Conservation (phyloP, 2,888 invertebrate species). For the Agriopis marginaria region DNA sequence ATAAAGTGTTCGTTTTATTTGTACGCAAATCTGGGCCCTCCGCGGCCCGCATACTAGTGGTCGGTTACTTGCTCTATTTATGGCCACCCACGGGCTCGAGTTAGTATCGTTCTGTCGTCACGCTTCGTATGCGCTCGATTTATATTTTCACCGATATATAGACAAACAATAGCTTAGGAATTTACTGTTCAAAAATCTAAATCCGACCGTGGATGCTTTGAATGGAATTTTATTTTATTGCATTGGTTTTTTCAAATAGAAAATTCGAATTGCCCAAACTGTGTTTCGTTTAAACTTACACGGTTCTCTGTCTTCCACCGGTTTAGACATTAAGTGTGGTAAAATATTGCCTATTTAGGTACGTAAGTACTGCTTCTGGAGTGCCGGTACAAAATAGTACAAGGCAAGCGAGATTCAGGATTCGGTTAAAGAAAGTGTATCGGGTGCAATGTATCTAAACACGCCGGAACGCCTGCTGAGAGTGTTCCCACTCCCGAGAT, state of each 20-base stretch:
- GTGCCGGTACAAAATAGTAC: conserved; percentile 28
- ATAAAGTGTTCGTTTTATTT: conserved; percentile 78
- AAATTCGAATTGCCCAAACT: conserved; percentile 6
- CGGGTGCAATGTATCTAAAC: conserved; percentile 72
- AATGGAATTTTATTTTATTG: conserved; percentile 36
- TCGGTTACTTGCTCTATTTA: conserved; percentile 78
- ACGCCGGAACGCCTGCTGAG: conserved; percentile 60
- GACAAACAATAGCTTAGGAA: conserved; percentile 56
- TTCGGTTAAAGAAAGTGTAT: conserved; percentile 55
- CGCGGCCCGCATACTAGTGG: conserved; percentile 66
- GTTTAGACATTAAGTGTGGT: conserved; percentile 21
- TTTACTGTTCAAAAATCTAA: conserved; percentile 47
- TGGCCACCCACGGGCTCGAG: conserved; percentile 70
- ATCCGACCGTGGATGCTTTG: conserved; percentile 39
- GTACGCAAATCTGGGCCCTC: conserved; percentile 76
- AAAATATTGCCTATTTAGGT: conserved; percentile 26
- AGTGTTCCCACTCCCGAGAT: conserved; percentile 73
- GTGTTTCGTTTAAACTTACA: conserved; percentile 15
- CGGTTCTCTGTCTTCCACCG: conserved; percentile 8
- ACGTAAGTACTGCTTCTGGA: conserved; percentile 5
- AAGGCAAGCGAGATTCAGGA: conserved; percentile 30
- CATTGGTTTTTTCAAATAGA: conserved; percentile 10
- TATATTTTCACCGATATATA: conserved; percentile 70
- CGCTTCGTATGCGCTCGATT: conserved; percentile 77
- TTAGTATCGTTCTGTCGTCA: conserved; percentile 77